Percentiles rank a stretch among this genome's conserved stretches.
phyloP scores from a whole-genome alignment of 2,888 invertebrate species.

The Melinopterus prodromus region DNA sequence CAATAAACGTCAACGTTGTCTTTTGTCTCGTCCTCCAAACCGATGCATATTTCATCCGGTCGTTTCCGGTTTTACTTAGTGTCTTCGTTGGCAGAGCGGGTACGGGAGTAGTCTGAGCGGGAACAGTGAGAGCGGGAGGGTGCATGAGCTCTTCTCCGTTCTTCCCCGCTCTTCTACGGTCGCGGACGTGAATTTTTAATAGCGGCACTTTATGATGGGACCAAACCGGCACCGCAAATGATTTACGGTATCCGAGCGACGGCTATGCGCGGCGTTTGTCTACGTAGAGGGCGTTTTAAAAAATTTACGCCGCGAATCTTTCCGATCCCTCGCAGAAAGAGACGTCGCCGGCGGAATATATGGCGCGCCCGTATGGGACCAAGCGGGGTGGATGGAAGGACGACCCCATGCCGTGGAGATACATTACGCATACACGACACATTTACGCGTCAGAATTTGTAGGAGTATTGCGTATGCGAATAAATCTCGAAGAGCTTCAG shows the following conservation, averaged over 20 bases:
- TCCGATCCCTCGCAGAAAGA: constrained; percentile 9
- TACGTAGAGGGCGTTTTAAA: constrained; percentile 23
- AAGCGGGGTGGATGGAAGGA: not conserved
- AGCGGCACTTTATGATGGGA: constrained; percentile 20
- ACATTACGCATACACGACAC: not conserved
- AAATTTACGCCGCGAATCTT: constrained; percentile 13
- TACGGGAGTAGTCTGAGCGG: not conserved
- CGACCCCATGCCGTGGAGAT: not conserved
- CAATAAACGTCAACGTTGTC: not conserved
- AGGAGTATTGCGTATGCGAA: not conserved
- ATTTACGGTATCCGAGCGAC: constrained; percentile 19
- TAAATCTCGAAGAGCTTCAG: not conserved
- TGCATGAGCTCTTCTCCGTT: constrained; percentile 9
- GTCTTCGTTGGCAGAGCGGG: not conserved
- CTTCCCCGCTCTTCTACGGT: no score
- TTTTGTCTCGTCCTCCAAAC: not conserved
- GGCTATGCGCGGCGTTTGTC: constrained; percentile 18
- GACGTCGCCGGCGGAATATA: constrained; percentile 10
- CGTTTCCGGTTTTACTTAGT: constrained; percentile 27
- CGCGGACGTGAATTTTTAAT: constrained; percentile 20
- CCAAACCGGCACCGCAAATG: constrained; percentile 11
- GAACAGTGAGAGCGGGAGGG: not conserved
- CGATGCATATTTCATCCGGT: constrained; percentile 21
- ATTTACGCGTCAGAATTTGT: not conserved
- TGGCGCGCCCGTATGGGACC: not conserved